Percentiles rank a stretch among this genome's conserved stretches.
Conservation (phyloP, 2,888 invertebrate species). For the Metalampra italica region DNA sequence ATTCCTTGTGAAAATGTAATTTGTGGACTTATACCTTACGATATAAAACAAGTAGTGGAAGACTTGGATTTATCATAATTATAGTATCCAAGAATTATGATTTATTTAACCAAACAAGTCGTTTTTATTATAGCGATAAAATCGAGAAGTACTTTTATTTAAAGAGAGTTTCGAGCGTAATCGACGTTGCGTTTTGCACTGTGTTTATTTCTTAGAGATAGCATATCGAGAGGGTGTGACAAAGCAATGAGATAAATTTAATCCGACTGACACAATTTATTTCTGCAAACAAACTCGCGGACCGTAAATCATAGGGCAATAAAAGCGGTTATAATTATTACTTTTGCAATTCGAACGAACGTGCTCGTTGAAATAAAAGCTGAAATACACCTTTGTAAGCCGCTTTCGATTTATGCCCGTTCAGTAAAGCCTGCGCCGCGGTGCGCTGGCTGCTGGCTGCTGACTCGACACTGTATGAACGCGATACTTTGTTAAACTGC, state of each 20-base stretch:
- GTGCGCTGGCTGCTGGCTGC: constrained; percentile 9
- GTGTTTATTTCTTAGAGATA: constrained; percentile 1
- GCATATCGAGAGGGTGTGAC: constrained; percentile 2
- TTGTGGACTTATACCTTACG: constrained; percentile 20
- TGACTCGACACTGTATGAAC: constrained; percentile 34
- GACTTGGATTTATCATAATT: constrained; percentile 6
- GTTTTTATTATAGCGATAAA: not conserved
- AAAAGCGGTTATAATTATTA: constrained; percentile 25
- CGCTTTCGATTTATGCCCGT: constrained; percentile 48
- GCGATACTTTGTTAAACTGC: constrained; percentile 32
- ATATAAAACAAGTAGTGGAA: constrained; percentile 4
- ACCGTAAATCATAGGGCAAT: constrained; percentile 13
- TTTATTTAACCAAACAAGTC: not conserved
- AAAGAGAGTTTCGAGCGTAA: not conserved
- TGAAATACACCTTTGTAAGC: constrained; percentile 47
- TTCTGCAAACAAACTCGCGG: constrained; percentile 9
- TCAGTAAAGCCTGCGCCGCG: constrained; percentile 26
- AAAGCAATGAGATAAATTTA: constrained; percentile 10
- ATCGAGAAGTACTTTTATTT: not conserved
- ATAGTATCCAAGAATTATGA: constrained; percentile 8
- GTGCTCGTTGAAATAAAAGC: constrained; percentile 38
- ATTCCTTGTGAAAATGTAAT: constrained; percentile 32
- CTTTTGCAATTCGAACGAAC: constrained; percentile 20
- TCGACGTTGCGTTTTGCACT: constrained; percentile 3
- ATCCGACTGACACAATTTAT: constrained; percentile 12